Percentiles rank a stretch among this genome's conserved stretches.
These are phyloP conservation scores for Himantopus leucocephalus DNA, from an alignment of 2,113 vertebrate genomes.

Conservation along the genomic window DNA sequence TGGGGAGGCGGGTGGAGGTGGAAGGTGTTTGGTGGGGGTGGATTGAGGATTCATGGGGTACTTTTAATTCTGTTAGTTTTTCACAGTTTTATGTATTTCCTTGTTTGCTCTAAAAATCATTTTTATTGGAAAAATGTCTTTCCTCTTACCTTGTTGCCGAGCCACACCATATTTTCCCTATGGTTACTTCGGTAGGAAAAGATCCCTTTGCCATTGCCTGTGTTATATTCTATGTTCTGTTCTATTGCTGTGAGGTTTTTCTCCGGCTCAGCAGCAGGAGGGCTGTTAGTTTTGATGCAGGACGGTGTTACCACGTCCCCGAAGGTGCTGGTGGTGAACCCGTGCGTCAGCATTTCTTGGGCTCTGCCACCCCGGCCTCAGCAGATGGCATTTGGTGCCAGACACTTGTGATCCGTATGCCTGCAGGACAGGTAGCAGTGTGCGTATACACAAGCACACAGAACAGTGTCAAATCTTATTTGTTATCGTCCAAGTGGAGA, in stretches of 20 bases:
- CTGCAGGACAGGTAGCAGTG: not conserved
- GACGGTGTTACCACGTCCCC: rapidly evolving
- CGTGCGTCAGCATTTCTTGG: not conserved
- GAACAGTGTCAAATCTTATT: not conserved
- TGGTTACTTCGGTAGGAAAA: not conserved
- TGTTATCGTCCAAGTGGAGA: not conserved
- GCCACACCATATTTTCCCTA: not conserved
- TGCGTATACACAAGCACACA: not conserved
- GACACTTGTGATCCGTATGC: not conserved
- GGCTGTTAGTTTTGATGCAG: not conserved
- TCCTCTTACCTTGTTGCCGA: not conserved
- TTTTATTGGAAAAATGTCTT: not conserved
- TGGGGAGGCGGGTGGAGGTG: not conserved
- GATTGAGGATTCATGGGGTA: not conserved
- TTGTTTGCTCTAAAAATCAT: not conserved
- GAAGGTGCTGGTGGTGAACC: not conserved
- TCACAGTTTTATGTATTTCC: not conserved
- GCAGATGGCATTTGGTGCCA: not conserved
- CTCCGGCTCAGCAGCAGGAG: not conserved
- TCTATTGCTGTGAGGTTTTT: not conserved
- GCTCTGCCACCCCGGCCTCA: not conserved
- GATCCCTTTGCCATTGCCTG: not conserved
- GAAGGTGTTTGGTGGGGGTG: not conserved
- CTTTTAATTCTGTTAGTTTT: not conserved
- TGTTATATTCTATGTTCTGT: not conserved